Conservation (phyloP, 2,113 vertebrate species). For the Marmota flaviventris region DNA sequence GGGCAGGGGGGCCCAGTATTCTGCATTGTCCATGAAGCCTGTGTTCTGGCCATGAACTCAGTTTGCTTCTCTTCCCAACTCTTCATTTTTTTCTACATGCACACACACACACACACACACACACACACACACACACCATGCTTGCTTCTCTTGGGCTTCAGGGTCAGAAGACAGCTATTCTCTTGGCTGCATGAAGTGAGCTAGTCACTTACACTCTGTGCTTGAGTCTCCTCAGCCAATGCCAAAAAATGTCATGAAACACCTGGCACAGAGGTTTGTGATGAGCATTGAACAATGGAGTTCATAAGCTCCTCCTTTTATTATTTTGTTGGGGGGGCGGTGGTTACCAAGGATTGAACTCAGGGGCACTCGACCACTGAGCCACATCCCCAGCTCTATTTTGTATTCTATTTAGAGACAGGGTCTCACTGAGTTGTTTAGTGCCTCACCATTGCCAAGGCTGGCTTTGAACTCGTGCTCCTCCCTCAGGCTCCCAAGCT, state of each 20-base stretch:
- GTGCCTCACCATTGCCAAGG: too few species aligned
- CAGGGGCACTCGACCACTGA: too few species aligned
- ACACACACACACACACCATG: background rate
- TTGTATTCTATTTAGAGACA: too few species aligned
- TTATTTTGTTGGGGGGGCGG: background rate
- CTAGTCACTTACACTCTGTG: background rate
- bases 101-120: too few species aligned
- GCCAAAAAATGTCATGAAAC: rapidly evolving
- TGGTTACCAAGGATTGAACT: too few species aligned
- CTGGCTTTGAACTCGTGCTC: too few species aligned
- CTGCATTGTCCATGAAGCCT: background rate
- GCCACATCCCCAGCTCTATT: too few species aligned
- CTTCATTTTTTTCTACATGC: background rate
- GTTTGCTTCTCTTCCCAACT: background rate
- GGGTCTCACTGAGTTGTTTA: too few species aligned
- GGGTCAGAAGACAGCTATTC: background rate
- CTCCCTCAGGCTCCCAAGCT: too few species aligned
- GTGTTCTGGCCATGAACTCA: background rate
- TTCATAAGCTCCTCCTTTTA: background rate
- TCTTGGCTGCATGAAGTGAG: background rate
- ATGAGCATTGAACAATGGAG: background rate
- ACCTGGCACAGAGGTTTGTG: background rate
- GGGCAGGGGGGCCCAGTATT: background rate
- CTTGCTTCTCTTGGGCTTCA: background rate
- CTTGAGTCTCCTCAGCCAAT: background rate